These are phyloP conservation scores for Myathropa florea DNA, from an alignment of 2,888 invertebrate species.

Conservation along the genomic window DNA sequence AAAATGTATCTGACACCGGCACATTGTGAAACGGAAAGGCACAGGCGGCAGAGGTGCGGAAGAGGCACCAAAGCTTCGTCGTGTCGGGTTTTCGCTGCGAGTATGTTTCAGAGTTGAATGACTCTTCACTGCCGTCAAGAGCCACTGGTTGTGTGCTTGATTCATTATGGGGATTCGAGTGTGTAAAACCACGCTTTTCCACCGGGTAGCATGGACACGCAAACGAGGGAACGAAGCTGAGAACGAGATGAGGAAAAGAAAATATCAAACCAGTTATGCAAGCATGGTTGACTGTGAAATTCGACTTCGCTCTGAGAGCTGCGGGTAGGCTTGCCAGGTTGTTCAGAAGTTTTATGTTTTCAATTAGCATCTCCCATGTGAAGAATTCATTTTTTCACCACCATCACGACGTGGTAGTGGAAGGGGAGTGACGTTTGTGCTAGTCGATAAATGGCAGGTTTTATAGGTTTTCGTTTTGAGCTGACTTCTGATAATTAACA, in stretches of 20 bases:
- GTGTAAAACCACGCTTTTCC: slow-evolving; percentile 28
- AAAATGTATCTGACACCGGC: slow-evolving; percentile 16
- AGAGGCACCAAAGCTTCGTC: slow-evolving; percentile 7
- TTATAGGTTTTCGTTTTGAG: background rate
- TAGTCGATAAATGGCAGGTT: no score
- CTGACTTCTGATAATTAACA: no score
- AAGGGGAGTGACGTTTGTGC: background rate
- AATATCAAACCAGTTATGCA: slow-evolving; percentile 8
- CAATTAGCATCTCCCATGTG: background rate
- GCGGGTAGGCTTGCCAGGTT: background rate
- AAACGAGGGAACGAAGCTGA: background rate
- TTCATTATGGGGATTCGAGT: background rate
- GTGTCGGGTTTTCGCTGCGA: background rate
- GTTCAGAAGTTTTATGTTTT: background rate
- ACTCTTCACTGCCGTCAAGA: slow-evolving; percentile 5
- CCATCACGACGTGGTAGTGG: background rate
- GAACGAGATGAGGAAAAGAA: background rate
- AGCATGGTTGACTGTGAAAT: background rate
- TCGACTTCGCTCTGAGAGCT: background rate
- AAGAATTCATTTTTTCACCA: background rate
- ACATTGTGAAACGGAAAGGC: slow-evolving; percentile 4
- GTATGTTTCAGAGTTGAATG: slow-evolving; percentile 46
- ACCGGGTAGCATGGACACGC: background rate
- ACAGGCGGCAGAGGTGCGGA: background rate
- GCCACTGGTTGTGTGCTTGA: background rate